Evolutionary conservation across 1,140 invertebrate genomes (phyloP).

Genomic region (Leptinotarsa lineolata): DNA sequence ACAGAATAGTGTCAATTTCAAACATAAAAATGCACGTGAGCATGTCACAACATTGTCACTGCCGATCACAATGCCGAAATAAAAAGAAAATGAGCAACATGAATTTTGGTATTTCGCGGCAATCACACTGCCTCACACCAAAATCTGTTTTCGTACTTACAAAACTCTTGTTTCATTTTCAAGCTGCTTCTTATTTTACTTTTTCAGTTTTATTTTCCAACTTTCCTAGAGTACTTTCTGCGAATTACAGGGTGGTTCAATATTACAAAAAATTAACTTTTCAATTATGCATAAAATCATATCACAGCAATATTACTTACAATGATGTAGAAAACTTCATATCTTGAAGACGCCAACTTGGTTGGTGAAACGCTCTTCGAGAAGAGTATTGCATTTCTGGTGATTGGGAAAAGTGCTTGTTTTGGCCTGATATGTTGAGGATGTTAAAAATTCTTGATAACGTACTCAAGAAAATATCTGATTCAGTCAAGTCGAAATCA

Average conservation of each 20-base stretch:
- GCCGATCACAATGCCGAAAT: slow-evolving; percentile 23
- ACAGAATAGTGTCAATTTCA: not conserved
- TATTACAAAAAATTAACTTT: too few species aligned
- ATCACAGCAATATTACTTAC: too few species aligned
- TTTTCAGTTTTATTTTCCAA: slow-evolving; percentile 15
- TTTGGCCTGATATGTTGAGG: too few species aligned
- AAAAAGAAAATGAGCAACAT: slow-evolving; percentile 11
- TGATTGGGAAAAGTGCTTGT: too few species aligned
- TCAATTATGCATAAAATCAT: too few species aligned
- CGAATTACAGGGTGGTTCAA: slow-evolving; percentile 8
- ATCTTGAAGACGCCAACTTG: too few species aligned
- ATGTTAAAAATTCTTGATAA: too few species aligned
- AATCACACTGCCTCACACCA: not conserved
- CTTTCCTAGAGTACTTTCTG: not conserved
- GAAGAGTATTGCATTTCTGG: too few species aligned
- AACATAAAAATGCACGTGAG: slow-evolving; percentile 43
- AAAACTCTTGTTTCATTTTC: slow-evolving; percentile 18
- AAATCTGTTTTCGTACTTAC: not conserved
- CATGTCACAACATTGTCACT: slow-evolving; percentile 49
- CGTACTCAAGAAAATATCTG: too few species aligned
- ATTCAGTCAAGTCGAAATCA: too few species aligned
- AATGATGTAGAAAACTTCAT: too few species aligned
- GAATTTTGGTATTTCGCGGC: slow-evolving; percentile 16
- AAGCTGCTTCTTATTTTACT: slow-evolving; percentile 26
- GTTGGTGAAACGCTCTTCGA: too few species aligned